Evolutionary conservation across 2,113 vertebrate species (phyloP).

Genomic region (Ictalurus punctatus): DNA sequence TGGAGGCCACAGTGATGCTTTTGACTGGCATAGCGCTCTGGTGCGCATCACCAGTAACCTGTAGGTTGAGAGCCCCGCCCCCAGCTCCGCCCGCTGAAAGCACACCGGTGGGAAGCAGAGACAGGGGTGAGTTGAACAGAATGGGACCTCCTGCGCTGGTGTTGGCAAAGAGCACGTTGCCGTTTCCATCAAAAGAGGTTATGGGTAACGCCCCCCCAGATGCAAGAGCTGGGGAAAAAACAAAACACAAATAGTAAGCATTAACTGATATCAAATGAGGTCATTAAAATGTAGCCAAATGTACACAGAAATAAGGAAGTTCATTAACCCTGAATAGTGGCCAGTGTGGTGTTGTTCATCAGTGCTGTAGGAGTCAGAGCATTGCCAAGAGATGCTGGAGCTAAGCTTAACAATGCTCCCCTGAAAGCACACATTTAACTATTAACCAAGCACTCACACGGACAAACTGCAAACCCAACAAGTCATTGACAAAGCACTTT

Average conservation of each 20-base stretch:
- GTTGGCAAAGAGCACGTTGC: conserved; percentile 92
- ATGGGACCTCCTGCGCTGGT: conserved; percentile 79
- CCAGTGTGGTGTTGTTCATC: conserved; percentile 96
- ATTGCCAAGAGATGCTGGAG: conserved; percentile 84
- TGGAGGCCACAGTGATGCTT: conserved; percentile 94
- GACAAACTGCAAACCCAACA: not conserved
- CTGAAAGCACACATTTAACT: conserved; percentile 66
- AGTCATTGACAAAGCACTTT: not conserved
- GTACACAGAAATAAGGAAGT: not conserved
- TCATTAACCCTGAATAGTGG: conserved; percentile 93
- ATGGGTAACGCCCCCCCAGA: conserved; percentile 92
- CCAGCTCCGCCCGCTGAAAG: conserved; percentile 82
- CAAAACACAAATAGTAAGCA: not conserved
- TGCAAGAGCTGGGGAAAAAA: conserved; percentile 80
- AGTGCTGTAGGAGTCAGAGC: conserved; percentile 87
- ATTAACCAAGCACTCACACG: not conserved
- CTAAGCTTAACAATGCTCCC: conserved; percentile 92
- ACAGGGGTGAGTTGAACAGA: conserved; percentile 97
- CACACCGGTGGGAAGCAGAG: conserved; percentile 94
- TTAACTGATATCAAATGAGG: not conserved
- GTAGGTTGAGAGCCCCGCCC: conserved; percentile 85
- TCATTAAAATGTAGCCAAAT: not conserved
- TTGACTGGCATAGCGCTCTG: conserved; percentile 84
- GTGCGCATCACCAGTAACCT: conserved; percentile 83
- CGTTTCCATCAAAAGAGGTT: conserved; percentile 89